Conservation (phyloP, 1,140 invertebrate species). For the Macrobrachium nipponense region DNA sequence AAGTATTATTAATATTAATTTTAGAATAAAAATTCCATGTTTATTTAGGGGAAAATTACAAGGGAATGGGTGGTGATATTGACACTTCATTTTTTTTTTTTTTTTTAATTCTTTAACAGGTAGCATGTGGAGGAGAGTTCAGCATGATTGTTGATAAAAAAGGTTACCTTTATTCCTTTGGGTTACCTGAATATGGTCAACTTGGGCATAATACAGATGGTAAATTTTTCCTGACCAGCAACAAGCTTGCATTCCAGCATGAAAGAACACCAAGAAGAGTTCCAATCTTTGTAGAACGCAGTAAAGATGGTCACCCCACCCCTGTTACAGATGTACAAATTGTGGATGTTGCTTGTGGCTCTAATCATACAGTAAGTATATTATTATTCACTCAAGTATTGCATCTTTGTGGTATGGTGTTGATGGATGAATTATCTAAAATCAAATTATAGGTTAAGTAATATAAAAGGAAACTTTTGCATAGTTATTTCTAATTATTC, state of each 20-base stretch:
- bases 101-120: constrained; percentile 36
- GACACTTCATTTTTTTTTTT: neutral
- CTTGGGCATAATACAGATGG: constrained; percentile 93
- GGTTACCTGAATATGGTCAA: constrained; percentile 92
- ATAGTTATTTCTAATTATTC: neutral
- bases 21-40: too few species aligned
- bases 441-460: neutral
- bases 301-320: constrained; percentile 85
- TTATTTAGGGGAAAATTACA: too few species aligned
- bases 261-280: constrained; percentile 87
- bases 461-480: neutral
- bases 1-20: too few species aligned
- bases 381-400: neutral
- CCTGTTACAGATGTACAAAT: constrained; percentile 89
- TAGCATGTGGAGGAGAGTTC: constrained; percentile 92
- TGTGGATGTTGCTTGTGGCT: constrained; percentile 89
- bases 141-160: constrained; percentile 90
- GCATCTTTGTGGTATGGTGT: neutral
- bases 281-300: constrained; percentile 87
- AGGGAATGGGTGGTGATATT: neutral
- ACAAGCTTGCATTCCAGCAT: constrained; percentile 87
- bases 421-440: neutral
- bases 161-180: constrained; percentile 90
- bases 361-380: constrained; percentile 84
- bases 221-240: constrained; percentile 90